Evolutionary conservation across 1,140 invertebrate species (phyloP).

Genomic region (Lepeophtheirus salmonis): DNA sequence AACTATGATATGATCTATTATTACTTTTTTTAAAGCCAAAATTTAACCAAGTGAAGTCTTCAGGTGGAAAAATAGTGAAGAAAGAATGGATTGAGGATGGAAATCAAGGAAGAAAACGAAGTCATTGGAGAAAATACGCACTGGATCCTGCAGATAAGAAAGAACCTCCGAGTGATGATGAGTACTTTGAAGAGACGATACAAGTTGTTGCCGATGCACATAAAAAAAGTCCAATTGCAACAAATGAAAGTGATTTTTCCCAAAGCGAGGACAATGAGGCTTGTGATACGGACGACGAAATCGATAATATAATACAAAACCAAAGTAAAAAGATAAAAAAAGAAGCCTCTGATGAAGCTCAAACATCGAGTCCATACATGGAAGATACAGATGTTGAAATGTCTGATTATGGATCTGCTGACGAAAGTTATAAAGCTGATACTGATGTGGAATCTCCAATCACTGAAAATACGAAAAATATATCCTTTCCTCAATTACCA

Average conservation of each 20-base stretch:
- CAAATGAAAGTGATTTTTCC: not conserved
- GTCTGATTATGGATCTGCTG: conserved; percentile 10
- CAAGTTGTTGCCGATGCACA: too few species aligned
- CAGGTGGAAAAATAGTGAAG: conserved; percentile 44
- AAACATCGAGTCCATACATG: not conserved
- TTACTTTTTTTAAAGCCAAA: conserved; percentile 65
- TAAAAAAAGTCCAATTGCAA: too few species aligned
- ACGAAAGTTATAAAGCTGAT: conserved; percentile 20
- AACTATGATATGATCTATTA: not conserved
- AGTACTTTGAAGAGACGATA: conserved; percentile 25
- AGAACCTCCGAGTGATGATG: conserved; percentile 26
- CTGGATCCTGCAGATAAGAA: conserved; percentile 20
- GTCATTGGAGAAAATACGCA: conserved; percentile 47
- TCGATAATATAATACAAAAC: not conserved
- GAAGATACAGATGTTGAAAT: conserved; percentile 21
- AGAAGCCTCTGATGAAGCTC: not conserved
- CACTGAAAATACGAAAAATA: conserved; percentile 19
- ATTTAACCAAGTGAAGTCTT: conserved; percentile 47
- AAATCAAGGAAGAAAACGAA: conserved; percentile 36
- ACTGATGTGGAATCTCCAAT: conserved; percentile 21
- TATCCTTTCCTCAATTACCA: not conserved
- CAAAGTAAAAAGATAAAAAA: not conserved
- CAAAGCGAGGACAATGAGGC: conserved; percentile 9
- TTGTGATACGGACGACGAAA: conserved; percentile 13
- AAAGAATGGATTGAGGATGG: conserved; percentile 56